Conservation (phyloP, 2,113 vertebrate species). For the Otis tarda region DNA sequence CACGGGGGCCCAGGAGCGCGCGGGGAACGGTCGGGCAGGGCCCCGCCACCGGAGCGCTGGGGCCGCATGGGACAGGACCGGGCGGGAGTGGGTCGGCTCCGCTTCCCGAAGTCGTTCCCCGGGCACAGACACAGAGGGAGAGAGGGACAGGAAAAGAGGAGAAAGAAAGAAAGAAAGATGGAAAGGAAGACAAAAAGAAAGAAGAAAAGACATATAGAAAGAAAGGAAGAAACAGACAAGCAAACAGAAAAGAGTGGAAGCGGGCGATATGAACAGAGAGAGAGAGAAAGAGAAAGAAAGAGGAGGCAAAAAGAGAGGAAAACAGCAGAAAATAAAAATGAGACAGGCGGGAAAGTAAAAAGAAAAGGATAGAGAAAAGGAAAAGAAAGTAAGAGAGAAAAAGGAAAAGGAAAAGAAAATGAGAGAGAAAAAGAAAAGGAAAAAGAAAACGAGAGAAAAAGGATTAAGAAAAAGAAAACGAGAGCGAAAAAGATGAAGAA, state of each 20-base stretch:
- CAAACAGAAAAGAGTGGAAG: too few relatives aligned
- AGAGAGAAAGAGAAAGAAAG: accelerated
- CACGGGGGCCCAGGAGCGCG: background rate
- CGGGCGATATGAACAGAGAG: too few relatives aligned
- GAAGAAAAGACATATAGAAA: background rate
- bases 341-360: too few relatives aligned
- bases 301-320: too few relatives aligned
- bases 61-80: background rate
- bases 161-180: background rate
- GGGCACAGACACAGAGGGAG: background rate
- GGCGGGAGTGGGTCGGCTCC: background rate
- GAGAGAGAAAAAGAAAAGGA: too few relatives aligned
- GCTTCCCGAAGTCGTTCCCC: background rate
- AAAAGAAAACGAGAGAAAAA: background rate
- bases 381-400: too few relatives aligned
- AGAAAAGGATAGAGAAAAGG: too few relatives aligned
- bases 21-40: background rate
- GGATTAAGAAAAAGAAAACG: too few relatives aligned
- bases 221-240: too few relatives aligned
- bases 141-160: background rate
- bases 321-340: too few relatives aligned
- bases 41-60: background rate
- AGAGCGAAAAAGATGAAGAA: accelerated
- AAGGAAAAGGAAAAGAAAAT: too few relatives aligned
- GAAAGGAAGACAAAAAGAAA: too few relatives aligned